Evolutionary conservation across 2,888 invertebrate species (phyloP).

Genomic region (Coenonympha arcania): DNA sequence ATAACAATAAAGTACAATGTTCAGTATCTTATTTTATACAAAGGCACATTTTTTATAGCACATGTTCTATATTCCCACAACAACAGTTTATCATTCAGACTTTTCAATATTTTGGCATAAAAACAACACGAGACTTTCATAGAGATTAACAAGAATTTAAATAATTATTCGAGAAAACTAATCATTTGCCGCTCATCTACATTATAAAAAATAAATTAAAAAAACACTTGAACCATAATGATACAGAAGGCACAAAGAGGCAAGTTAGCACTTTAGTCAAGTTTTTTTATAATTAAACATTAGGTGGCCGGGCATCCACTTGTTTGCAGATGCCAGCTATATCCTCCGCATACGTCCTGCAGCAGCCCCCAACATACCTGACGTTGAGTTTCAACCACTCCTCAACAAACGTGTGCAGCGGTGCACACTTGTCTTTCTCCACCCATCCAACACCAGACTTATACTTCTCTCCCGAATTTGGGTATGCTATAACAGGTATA

Average conservation of each 20-base stretch:
- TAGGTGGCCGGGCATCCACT: conserved; percentile 12
- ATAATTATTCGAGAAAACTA: no score
- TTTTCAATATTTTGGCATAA: neutral
- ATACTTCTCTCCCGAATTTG: conserved; percentile 91
- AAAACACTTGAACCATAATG: no score
- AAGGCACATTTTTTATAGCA: neutral
- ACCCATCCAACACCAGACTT: conserved; percentile 77
- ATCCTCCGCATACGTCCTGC: conserved; percentile 85
- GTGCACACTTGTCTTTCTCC: conserved; percentile 76
- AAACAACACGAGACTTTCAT: no score
- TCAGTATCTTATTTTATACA: neutral
- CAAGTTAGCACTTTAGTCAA: neutral
- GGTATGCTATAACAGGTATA: conserved; percentile 88
- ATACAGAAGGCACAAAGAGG: no score
- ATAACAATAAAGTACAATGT: neutral
- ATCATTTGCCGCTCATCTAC: no score
- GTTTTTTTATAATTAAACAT: neutral
- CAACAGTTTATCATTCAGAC: neutral
- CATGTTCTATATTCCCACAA: neutral
- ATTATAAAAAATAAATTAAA: no score
- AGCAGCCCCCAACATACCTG: conserved; percentile 89
- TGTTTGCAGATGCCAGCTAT: conserved; percentile 74
- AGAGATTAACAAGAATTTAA: no score
- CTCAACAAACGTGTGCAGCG: conserved; percentile 78
- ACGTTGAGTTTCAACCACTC: conserved; percentile 87